These are phyloP conservation scores for Isotomurus palustris DNA, from an alignment of 2,888 invertebrate genomes.

Conservation along the genomic window DNA sequence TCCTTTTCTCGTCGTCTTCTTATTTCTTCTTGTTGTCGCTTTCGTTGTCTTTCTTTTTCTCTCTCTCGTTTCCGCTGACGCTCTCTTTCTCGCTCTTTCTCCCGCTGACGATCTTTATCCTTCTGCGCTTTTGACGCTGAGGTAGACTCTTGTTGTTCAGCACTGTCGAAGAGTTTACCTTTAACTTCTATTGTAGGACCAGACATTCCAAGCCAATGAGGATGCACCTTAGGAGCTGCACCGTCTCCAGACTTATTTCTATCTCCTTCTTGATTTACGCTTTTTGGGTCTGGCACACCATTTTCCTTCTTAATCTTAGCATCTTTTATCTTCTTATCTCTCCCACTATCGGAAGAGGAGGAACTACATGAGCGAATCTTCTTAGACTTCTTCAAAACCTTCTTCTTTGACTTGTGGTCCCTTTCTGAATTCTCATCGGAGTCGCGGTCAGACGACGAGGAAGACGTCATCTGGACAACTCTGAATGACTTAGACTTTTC, in stretches of 20 bases:
- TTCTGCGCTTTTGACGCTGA: background rate
- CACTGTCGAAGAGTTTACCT: constrained; percentile 4
- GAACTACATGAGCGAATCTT: too few species aligned
- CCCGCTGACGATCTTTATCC: background rate
- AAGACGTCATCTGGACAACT: too few species aligned
- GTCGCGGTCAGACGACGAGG: too few species aligned
- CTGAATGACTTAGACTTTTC: too few species aligned
- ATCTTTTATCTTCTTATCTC: too few species aligned
- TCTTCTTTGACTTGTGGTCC: too few species aligned
- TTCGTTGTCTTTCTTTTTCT: constrained; percentile 6
- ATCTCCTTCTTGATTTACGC: background rate
- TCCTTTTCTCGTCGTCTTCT: background rate
- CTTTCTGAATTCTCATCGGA: too few species aligned
- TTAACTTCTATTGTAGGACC: background rate
- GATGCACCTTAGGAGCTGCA: constrained; percentile 14
- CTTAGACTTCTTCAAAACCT: too few species aligned
- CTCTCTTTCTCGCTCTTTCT: background rate
- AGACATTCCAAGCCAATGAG: constrained; percentile 12
- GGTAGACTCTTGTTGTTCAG: background rate
- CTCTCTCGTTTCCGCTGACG: background rate
- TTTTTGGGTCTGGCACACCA: background rate
- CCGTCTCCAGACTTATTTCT: background rate
- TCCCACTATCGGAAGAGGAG: constrained; percentile 10
- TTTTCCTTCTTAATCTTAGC: too few species aligned
- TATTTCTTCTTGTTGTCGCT: background rate